Base-by-base conservation (phyloP, 2,113 vertebrate genomes). In the Bujurquina vittata region DNA sequence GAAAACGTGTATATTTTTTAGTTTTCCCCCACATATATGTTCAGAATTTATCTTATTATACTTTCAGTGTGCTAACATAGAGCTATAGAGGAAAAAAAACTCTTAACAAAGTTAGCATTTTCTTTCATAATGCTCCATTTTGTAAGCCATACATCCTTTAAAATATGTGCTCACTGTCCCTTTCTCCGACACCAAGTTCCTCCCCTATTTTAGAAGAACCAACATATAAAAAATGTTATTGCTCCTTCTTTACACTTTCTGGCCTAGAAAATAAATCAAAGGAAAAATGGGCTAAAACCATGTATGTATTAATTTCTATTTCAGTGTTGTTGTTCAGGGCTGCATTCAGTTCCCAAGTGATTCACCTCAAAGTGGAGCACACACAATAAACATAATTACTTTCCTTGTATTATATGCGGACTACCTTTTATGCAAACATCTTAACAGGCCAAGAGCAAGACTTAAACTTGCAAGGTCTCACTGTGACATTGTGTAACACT, bases 181-280 rank as follows among this genome's bases (percentile, higher is more conserved):
- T 49, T 46, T 46, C 12, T 46, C 40, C 63, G 58, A 84, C 78
- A 77, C 18, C 77, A 52, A 20, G 2, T 7, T 61, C 33, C 60
- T 77, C 29, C 49, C 7, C 52, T 37, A 72, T 79, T 84, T 75
- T 81, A 62, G 77, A 17, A n/a, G 55, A 37, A 46, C 54, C 8
- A 73, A 29, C 67, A 77, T 84, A 46, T 76, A 61, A 79, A 73
- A 58, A 75, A 79, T 55, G 20, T 12, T 87, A 67, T 80, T 84
- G 37, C 88, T 89, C 56, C 74, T 67, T 56, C 75, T 23, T 90
- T 89, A 78, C 26, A 78, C 58, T 83, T 80, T 33, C 87, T 88
- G 80, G 79, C 80, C 87, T 56, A 88, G 81, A 90, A 33, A 87
- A 93, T 86, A 93, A 94, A 93, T 92, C 86, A 90, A 84, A 91